Evolutionary conservation across 2,797 vertebrate genomes (phyloP).

Genomic region (Pitangus sulphuratus): DNA sequence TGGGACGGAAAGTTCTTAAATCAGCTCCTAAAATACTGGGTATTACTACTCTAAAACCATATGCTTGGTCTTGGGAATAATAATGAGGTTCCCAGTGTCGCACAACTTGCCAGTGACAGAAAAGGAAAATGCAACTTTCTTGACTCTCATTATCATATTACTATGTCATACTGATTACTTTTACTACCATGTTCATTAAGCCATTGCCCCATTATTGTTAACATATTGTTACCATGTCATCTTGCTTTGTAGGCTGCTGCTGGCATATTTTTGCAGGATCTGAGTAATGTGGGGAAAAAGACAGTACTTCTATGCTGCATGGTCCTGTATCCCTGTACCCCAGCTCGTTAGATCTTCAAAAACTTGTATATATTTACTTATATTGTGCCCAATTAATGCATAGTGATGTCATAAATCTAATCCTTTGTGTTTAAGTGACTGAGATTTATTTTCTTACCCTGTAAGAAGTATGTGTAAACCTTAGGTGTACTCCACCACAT

Average conservation of each 20-base stretch:
- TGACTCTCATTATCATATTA: neutral
- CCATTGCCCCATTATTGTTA: neutral
- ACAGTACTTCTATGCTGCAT: neutral
- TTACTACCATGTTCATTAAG: neutral
- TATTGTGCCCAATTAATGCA: neutral
- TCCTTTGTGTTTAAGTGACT: neutral
- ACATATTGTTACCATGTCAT: neutral
- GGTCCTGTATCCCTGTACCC: neutral
- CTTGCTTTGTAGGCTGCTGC: neutral
- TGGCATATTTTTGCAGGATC: neutral
- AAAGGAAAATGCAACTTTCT: neutral
- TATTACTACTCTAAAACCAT: neutral
- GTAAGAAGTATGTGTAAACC: neutral
- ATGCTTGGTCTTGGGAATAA: neutral
- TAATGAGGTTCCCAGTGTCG: neutral
- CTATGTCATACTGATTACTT: neutral
- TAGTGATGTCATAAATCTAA: neutral
- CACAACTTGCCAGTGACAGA: neutral
- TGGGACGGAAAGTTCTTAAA: neutral
- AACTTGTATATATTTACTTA: neutral
- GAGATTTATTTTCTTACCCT: neutral
- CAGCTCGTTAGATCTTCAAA: neutral
- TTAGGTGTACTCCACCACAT: neutral
- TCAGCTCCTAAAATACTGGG: neutral
- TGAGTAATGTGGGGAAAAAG: neutral